Conservation (phyloP, 2,888 invertebrate genomes). For the Seira sanloemensis region DNA sequence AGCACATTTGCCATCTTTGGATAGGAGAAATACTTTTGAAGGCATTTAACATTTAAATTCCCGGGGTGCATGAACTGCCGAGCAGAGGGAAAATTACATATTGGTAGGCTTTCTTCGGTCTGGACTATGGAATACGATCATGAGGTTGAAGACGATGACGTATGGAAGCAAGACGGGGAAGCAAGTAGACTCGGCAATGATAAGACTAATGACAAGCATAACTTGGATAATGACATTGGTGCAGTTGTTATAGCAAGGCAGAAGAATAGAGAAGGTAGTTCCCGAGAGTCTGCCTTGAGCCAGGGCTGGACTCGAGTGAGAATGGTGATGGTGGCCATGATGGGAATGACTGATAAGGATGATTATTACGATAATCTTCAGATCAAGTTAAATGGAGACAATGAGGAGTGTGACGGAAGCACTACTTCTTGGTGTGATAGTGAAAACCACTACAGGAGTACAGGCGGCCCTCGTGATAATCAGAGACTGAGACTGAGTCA, state of each 20-base stretch:
- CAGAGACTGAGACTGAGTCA: conserved; percentile 28
- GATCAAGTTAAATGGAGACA: neutral
- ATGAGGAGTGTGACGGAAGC: neutral
- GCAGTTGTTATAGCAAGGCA: conserved; percentile 38
- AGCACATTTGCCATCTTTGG: neutral
- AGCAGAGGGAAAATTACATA: neutral
- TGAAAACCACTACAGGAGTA: neutral
- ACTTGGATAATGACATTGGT: neutral
- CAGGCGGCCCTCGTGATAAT: conserved; percentile 21
- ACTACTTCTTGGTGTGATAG: conserved; percentile 22
- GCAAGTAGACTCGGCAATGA: neutral
- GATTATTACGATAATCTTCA: neutral
- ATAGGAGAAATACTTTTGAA: neutral
- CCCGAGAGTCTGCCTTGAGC: neutral
- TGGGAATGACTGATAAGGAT: conserved; percentile 11
- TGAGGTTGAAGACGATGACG: conserved; percentile 8
- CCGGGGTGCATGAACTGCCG: neutral
- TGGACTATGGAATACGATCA: conserved; percentile 5
- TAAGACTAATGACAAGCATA: neutral
- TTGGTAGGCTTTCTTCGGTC: neutral
- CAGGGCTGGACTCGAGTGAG: neutral
- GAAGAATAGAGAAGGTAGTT: neutral
- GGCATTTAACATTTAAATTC: neutral
- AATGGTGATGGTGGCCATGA: conserved; percentile 5
- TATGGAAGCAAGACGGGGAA: neutral